Conservation (phyloP, 2,797 vertebrate genomes). For the Hafferia zeledoni region DNA sequence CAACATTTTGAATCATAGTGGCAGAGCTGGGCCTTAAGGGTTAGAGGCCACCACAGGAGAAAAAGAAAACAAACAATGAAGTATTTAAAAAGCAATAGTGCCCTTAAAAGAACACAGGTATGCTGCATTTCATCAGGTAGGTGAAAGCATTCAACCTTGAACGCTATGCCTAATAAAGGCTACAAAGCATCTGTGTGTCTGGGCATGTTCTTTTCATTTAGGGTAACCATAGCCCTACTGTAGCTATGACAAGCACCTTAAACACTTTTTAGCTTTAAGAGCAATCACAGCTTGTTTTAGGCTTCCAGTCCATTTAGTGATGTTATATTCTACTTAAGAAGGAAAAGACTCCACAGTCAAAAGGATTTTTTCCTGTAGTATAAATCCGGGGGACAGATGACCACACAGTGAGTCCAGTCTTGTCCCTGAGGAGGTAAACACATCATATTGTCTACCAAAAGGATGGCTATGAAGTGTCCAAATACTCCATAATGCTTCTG, state of each 20-base stretch:
- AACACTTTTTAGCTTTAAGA: not conserved
- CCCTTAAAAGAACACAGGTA: not conserved
- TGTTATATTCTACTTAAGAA: not conserved
- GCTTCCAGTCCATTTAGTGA: not conserved
- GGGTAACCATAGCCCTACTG: not conserved
- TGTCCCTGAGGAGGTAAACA: not conserved
- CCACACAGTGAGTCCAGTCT: not conserved
- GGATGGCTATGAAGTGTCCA: not conserved
- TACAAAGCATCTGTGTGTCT: not conserved
- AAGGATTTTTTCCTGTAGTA: not conserved
- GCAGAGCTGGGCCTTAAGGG: not conserved
- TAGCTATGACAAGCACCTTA: not conserved
- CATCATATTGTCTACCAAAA: not conserved
- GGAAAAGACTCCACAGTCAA: not conserved
- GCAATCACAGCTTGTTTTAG: not conserved
- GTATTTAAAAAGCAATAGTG: not conserved
- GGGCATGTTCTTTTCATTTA: not conserved
- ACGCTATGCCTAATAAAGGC: not conserved
- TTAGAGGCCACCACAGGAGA: not conserved
- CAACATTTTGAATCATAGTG: not conserved
- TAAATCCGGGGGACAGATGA: not conserved
- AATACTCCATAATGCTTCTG: not conserved
- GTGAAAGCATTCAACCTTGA: constrained; percentile 15
- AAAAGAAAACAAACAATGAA: not conserved
- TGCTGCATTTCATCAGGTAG: not conserved